phyloP scores from a whole-genome alignment of 2,797 vertebrate species.

The Sebastiscus tertius region DNA sequence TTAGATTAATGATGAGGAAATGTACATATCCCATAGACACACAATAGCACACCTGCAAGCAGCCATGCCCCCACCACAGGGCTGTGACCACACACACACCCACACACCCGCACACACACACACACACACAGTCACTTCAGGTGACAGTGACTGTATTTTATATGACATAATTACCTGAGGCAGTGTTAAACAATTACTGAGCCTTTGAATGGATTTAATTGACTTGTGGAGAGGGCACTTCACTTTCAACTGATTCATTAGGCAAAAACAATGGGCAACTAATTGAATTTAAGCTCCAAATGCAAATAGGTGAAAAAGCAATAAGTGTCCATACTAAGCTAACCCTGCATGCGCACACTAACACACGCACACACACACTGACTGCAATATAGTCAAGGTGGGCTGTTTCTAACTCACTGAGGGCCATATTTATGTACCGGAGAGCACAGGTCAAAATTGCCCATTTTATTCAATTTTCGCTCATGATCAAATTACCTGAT shows the following conservation, averaged over 20 bases:
- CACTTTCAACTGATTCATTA: slow-evolving; percentile 62
- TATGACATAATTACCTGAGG: slow-evolving; percentile 52
- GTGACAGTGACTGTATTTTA: slow-evolving; percentile 55
- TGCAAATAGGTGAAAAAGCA: slow-evolving; percentile 59
- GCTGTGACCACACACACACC: not conserved
- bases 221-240: slow-evolving; percentile 57
- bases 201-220: slow-evolving; percentile 69
- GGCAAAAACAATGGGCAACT: slow-evolving; percentile 68
- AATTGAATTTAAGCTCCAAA: slow-evolving; percentile 63
- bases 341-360: not conserved
- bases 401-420: not conserved
- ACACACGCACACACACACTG: not conserved
- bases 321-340: slow-evolving; percentile 36
- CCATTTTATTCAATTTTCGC: not conserved
- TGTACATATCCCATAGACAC: not conserved
- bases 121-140: not conserved
- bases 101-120: not conserved
- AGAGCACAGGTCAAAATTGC: not conserved
- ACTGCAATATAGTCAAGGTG: not conserved
- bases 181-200: slow-evolving; percentile 59
- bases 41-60: not conserved
- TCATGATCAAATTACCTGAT: not conserved
- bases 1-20: slow-evolving; percentile 7
- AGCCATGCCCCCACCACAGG: not conserved
- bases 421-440: not conserved